These are phyloP conservation scores for Epinephelus awoara DNA, from an alignment of 2,797 vertebrate species.

Conservation along the genomic window DNA sequence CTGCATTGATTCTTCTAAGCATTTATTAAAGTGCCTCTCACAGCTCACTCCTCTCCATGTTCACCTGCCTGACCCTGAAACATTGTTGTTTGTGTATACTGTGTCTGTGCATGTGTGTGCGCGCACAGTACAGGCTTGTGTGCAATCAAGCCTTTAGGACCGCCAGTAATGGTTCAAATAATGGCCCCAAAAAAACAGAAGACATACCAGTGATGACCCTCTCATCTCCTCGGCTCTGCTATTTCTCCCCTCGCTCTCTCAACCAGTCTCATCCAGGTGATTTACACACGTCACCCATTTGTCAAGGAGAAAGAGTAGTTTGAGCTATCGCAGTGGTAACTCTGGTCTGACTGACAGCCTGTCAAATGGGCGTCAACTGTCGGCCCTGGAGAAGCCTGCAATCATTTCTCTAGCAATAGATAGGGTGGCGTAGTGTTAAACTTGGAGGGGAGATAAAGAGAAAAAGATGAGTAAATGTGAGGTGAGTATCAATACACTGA, in stretches of 20 bases:
- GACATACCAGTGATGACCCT: conserved; percentile 50
- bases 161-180: conserved; percentile 52
- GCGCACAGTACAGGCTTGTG: neutral
- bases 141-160: conserved; percentile 34
- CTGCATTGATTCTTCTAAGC: conserved; percentile 35
- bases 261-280: conserved; percentile 41
- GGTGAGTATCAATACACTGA: neutral
- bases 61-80: conserved; percentile 67
- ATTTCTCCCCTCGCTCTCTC: neutral
- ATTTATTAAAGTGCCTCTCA: conserved; percentile 66
- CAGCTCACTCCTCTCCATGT: conserved; percentile 42
- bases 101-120: conserved; percentile 14
- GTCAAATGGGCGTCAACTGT: conserved; percentile 51
- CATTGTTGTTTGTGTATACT: conserved; percentile 41
- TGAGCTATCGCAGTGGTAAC: conserved; percentile 61
- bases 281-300: conserved; percentile 49
- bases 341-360: conserved; percentile 59
- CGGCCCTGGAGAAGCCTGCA: conserved; percentile 41
- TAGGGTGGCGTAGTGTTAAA: conserved; percentile 28
- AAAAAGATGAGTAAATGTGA: neutral
- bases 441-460: neutral
- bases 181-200: conserved; percentile 44
- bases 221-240: conserved; percentile 5
- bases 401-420: conserved; percentile 49
- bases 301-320: conserved; percentile 46